Conservation (phyloP, 2,888 invertebrate species). For the Neoscelio sp. region DNA sequence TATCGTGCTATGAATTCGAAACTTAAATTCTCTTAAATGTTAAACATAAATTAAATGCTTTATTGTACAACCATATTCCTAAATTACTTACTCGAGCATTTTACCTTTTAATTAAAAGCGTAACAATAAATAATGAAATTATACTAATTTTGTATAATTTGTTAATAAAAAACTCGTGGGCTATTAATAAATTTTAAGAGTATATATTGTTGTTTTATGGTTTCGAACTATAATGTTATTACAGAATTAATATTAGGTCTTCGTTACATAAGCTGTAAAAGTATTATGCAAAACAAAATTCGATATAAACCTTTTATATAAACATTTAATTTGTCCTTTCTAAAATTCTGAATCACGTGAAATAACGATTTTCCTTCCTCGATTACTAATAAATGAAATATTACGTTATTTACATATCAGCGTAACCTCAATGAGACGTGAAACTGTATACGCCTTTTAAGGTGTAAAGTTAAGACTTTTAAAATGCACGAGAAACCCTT, state of each 20-base stretch:
- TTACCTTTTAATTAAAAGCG: background rate
- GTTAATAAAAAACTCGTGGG: too few species aligned
- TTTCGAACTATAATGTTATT: conserved; percentile 41
- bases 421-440: conserved; percentile 23
- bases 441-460: conserved; percentile 1
- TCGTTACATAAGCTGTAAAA: conserved; percentile 37
- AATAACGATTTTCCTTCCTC: background rate
- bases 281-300: conserved; percentile 43
- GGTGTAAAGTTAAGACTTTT: conserved; percentile 25
- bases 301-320: conserved; percentile 10
- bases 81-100: background rate
- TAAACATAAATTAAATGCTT: too few species aligned
- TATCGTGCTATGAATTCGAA: background rate
- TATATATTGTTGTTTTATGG: conserved; percentile 33
- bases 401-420: conserved; percentile 4
- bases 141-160: too few species aligned
- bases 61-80: too few species aligned
- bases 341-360: background rate
- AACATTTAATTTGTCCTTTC: background rate
- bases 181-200: conserved; percentile 13
- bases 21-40: too few species aligned
- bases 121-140: too few species aligned
- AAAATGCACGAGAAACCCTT: conserved; percentile 34
- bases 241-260: conserved; percentile 41
- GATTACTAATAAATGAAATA: background rate